Evolutionary conservation across 1,140 invertebrate genomes (phyloP), one percentile per base, ranked within the genome.

Genomic region (Bombus terrestris): DNA sequence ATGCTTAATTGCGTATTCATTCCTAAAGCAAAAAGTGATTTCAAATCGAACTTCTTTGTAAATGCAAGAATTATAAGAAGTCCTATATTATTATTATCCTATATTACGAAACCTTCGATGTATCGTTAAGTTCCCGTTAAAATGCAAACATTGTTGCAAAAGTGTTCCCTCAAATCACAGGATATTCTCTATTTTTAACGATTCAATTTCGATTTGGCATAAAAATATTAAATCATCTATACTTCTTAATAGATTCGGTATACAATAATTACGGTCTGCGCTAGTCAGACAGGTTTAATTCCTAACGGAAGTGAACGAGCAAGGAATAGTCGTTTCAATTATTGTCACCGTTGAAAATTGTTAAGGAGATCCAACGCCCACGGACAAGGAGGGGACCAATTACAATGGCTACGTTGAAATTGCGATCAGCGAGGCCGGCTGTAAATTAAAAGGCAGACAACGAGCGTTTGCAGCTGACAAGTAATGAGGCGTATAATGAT

Each of bases 401-500:
- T 32, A 41, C 57, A n/a, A 66, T 69, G 28, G n/a, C 59, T 9
- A 18, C 57, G 76, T 72, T 83, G 80, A 79, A 89, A 86, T 89
- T 68, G 76, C 88, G 74, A 89, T 83, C 84, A 80, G 41, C 81
- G 64, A 69, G 82, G 86, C 68, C 75, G 89, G 83, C 89, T 91
- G 90, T 91, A 93, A 93, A 93, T 93, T 91, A 92, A 93, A 93
- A 93, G 89, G 84, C 85, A 86, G 87, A 89, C 84, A 91, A 90
- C 86, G 92, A 90, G 87, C 90, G 87, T 89, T 88, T 93, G 91
- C 85, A 91, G 83, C 90, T 92, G 92, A 93, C 92, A 91, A 92
- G 90, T 93, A 93, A 93, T 93, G 92, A 93, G 92, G 89, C 92
- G 90, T 92, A 93, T 93, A 93, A 93, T 92, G 93, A 92, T 93